A percentile compares a stretch with the other conserved stretches of the same genome.
These are phyloP conservation scores for Drosophila eohydei DNA, from an alignment of 2,888 invertebrate species.

Conservation along the genomic window DNA sequence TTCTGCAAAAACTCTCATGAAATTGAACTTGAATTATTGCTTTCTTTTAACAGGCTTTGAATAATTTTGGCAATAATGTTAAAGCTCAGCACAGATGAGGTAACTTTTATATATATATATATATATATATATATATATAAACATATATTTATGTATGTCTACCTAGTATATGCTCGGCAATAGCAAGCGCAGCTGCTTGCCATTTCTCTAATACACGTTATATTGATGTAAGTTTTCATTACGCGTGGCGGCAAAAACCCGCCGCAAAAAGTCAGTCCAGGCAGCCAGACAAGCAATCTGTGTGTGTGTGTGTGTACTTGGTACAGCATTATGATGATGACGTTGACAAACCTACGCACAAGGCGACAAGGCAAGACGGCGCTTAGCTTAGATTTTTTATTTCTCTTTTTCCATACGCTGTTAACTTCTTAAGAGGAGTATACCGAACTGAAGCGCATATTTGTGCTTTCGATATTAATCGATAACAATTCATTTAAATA, in stretches of 20 bases:
- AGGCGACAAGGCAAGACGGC: slow-evolving; percentile 40
- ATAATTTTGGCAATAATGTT: slow-evolving; percentile 23
- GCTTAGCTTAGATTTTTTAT: slow-evolving; percentile 63
- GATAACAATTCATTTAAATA: background rate
- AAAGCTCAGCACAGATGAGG: slow-evolving; percentile 35
- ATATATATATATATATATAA: slow-evolving; percentile 9
- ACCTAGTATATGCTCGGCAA: slow-evolving; percentile 13
- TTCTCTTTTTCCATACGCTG: slow-evolving; percentile 7
- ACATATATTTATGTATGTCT: background rate
- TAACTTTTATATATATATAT: slow-evolving; percentile 7
- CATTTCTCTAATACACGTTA: slow-evolving; percentile 73
- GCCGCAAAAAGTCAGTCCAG: slow-evolving; percentile 29
- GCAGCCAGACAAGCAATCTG: slow-evolving; percentile 24
- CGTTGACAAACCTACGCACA: slow-evolving; percentile 76
- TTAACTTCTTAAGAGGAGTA: background rate
- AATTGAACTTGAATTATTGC: slow-evolving; percentile 7
- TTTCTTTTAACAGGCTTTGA: slow-evolving; percentile 7
- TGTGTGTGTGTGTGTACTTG: slow-evolving; percentile 19
- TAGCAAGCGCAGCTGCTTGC: slow-evolving; percentile 60
- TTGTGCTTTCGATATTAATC: background rate
- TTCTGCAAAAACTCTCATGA: too few species aligned
- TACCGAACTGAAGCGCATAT: background rate
- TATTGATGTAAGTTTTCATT: slow-evolving; percentile 78
- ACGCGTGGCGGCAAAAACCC: slow-evolving; percentile 46
- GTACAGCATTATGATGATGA: slow-evolving; percentile 67